Conservation (phyloP, 2,797 vertebrate genomes). For the Mastacembelus armatus region DNA sequence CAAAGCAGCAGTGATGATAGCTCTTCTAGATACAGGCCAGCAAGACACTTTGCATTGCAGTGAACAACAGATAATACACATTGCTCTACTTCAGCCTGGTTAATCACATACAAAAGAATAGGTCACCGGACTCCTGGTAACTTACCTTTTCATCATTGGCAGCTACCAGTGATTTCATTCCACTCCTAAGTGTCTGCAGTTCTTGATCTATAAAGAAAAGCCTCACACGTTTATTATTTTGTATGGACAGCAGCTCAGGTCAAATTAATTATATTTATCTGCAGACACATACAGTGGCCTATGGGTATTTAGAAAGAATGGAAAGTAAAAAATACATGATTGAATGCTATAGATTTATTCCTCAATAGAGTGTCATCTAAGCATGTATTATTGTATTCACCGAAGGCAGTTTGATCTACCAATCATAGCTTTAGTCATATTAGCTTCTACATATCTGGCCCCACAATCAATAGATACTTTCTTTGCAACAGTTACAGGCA, state of each 20-base stretch:
- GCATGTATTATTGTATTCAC: slow-evolving; percentile 41
- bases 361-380: slow-evolving; percentile 17
- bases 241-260: slow-evolving; percentile 18
- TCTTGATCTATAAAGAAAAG: slow-evolving; percentile 89
- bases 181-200: slow-evolving; percentile 89
- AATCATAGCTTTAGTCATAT: slow-evolving; percentile 28
- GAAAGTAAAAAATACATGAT: slow-evolving; percentile 20
- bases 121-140: slow-evolving; percentile 17
- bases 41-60: slow-evolving; percentile 7
- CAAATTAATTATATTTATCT: slow-evolving; percentile 10
- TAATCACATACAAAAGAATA: slow-evolving; percentile 27
- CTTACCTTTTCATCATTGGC: slow-evolving; percentile 95
- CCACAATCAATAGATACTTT: slow-evolving; percentile 3
- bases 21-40: slow-evolving; percentile 19
- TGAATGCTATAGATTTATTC: slow-evolving; percentile 24
- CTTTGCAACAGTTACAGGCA: slow-evolving; percentile 11
- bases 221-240: slow-evolving; percentile 29
- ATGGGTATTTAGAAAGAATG: slow-evolving; percentile 13
- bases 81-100: not conserved
- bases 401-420: slow-evolving; percentile 28
- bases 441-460: slow-evolving; percentile 21
- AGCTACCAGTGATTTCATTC: slow-evolving; percentile 90
- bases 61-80: slow-evolving; percentile 25
- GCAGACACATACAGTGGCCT: not conserved
- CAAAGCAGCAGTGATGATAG: slow-evolving; percentile 29